Percentiles rank a stretch among this genome's conserved stretches.
phyloP scores from a whole-genome alignment of 2,888 invertebrate genomes.

The Automeris io region DNA sequence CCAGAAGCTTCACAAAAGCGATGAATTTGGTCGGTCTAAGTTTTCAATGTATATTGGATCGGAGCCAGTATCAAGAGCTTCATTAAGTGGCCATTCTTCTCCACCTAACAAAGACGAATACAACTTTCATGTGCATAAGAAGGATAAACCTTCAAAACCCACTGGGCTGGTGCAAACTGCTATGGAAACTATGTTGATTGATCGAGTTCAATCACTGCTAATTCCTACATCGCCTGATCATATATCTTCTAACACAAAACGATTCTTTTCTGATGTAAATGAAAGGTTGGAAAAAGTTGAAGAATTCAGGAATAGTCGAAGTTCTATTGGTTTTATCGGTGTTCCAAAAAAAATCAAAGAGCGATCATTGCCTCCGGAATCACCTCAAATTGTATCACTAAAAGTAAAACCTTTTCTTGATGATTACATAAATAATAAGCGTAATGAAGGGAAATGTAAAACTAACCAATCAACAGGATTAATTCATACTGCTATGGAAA shows the following conservation, averaged over 20 bases:
- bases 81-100: slow-evolving; percentile 49
- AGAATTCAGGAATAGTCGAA: slow-evolving; percentile 27
- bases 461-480: slow-evolving; percentile 19
- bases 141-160: slow-evolving; percentile 45
- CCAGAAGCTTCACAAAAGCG: slow-evolving; percentile 47
- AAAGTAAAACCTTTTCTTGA: slow-evolving; percentile 19
- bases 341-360: slow-evolving; percentile 3
- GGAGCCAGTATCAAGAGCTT: slow-evolving; percentile 58
- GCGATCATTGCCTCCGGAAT: slow-evolving; percentile 7
- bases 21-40: slow-evolving; percentile 45
- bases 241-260: slow-evolving; percentile 31
- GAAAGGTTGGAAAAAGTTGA: slow-evolving; percentile 55
- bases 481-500: slow-evolving; percentile 25
- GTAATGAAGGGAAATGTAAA: slow-evolving; percentile 17
- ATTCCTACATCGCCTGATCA: slow-evolving; percentile 56
- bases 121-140: slow-evolving; percentile 34
- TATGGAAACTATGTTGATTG: slow-evolving; percentile 75
- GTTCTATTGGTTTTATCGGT: slow-evolving; percentile 9
- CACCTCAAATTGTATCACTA: slow-evolving; percentile 7
- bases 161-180: slow-evolving; percentile 70
- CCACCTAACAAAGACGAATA: slow-evolving; percentile 35
- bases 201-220: slow-evolving; percentile 66
- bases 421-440: slow-evolving; percentile 13
- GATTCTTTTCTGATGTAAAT: slow-evolving; percentile 61
- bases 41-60: slow-evolving; percentile 70